Evolutionary conservation across 1,140 invertebrate genomes (phyloP), one percentile per base, ranked within the genome.

Genomic region (Drosophila ercepeae): DNA sequence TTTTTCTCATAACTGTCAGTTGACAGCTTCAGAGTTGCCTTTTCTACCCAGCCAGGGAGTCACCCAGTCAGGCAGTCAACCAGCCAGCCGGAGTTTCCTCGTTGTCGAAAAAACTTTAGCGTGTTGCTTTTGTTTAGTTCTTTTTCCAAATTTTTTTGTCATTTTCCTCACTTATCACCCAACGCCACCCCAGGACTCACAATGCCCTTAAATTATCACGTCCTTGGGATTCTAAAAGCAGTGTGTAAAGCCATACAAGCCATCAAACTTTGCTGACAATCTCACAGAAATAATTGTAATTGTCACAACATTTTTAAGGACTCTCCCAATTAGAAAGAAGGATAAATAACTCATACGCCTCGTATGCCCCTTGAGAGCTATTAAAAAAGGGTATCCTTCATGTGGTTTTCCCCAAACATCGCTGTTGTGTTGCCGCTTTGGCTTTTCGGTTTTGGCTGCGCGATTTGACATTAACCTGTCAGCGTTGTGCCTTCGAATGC

Each of bases 1-100:
- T 88, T 88, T 86, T 86, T 88, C 81, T 88, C 81, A 86, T 86
- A 86, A 86, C 77, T 86, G 81, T 86, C 81, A 88, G 81, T 78
- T 83, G 78, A 83, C 78, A 79, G 78, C 70, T 70, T 71, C 75
- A 79, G 81, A 78, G 78, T 78, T 68, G 79, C 81, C 50, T 73
- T 74, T 50, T 50, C 49, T 3, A 6, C 21, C 29, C 29, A 32
- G 29, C 9, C 29, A 32, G 29, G 2, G 1, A 32, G 29, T 7
- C 29, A 32, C 2, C 29, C 29, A 7, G 29, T 7, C 1, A 32
- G 29, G 2, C 29, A 7, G 29, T 7, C 1, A 32, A 6, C 39
- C 57, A 60, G 57, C 63, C 64, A 54, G 58, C 54, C 64, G 29
- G 61, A 67, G 64, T 53, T 68, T 72, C 39, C 36, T 61, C 45